Evolutionary conservation across 1,140 invertebrate genomes (phyloP).

Genomic region (Protaetia brevitarsis): DNA sequence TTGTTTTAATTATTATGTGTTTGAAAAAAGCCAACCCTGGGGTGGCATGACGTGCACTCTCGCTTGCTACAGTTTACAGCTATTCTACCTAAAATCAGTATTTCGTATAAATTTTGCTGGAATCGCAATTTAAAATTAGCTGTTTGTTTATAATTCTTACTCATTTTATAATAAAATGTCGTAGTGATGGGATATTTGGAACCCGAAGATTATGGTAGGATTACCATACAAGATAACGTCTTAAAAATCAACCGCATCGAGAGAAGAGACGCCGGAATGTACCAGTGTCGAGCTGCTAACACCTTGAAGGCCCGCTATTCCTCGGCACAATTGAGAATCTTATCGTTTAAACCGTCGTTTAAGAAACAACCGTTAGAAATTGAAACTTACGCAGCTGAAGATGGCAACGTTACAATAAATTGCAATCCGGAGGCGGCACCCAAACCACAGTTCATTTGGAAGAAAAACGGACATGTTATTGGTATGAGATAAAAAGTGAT

Average conservation of each 20-base stretch:
- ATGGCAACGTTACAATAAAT: conserved; percentile 85
- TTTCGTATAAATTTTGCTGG: no score
- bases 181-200: conserved; percentile 60
- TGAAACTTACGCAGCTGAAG: conserved; percentile 86
- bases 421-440: conserved; percentile 96
- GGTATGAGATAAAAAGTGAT: conserved; percentile 50
- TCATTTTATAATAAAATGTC: no score
- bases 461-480: conserved; percentile 81
- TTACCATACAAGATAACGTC: conserved; percentile 82
- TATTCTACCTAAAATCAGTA: no score
- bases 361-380: conserved; percentile 83
- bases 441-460: conserved; percentile 84
- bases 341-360: conserved; percentile 84
- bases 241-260: conserved; percentile 76
- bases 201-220: conserved; percentile 68
- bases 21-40: no score
- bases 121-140: no score
- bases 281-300: conserved; percentile 90
- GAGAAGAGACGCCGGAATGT: conserved; percentile 89
- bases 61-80: no score
- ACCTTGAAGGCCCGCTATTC: conserved; percentile 82
- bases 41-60: no score
- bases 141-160: no score
- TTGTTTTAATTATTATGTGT: no score
- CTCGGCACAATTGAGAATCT: conserved; percentile 82